Evolutionary conservation across 2,888 invertebrate genomes (phyloP).

Genomic region (Rhingia campestris): DNA sequence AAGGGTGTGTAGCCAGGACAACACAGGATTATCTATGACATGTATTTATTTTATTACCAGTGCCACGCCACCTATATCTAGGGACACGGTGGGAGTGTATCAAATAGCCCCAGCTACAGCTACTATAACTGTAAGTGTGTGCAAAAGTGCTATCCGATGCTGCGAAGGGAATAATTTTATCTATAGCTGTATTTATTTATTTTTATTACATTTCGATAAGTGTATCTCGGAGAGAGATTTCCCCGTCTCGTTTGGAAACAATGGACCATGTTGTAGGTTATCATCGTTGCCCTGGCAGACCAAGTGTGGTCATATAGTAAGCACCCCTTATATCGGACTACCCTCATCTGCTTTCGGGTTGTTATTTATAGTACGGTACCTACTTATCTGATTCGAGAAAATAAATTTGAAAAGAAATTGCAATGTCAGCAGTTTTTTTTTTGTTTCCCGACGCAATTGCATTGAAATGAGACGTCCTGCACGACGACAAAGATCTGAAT

Average conservation of each 20-base stretch:
- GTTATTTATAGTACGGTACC: conserved; percentile 24
- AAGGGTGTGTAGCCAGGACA: neutral
- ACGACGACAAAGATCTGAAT: conserved; percentile 2
- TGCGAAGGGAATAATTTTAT: conserved; percentile 37
- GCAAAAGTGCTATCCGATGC: neutral
- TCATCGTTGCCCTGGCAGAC: neutral
- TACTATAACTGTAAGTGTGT: no score
- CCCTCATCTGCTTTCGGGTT: conserved; percentile 20
- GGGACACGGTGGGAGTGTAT: neutral
- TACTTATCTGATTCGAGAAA: conserved; percentile 26
- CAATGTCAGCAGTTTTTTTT: conserved; percentile 45
- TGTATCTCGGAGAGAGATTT: conserved; percentile 15
- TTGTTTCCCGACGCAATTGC: conserved; percentile 32
- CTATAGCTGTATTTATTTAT: conserved; percentile 43
- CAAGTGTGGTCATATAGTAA: neutral
- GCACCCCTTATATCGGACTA: neutral
- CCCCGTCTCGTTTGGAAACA: conserved; percentile 12
- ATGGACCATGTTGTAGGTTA: conserved; percentile 9
- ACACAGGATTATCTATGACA: conserved; percentile 10
- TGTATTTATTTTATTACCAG: conserved; percentile 1
- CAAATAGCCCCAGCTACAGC: neutral
- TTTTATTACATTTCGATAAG: conserved; percentile 54
- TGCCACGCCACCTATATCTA: neutral
- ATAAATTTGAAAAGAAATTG: conserved; percentile 25
- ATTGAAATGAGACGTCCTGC: conserved; percentile 9